Conservation (phyloP, 2,113 vertebrate species). For the Nothobranchius kuhntae region DNA sequence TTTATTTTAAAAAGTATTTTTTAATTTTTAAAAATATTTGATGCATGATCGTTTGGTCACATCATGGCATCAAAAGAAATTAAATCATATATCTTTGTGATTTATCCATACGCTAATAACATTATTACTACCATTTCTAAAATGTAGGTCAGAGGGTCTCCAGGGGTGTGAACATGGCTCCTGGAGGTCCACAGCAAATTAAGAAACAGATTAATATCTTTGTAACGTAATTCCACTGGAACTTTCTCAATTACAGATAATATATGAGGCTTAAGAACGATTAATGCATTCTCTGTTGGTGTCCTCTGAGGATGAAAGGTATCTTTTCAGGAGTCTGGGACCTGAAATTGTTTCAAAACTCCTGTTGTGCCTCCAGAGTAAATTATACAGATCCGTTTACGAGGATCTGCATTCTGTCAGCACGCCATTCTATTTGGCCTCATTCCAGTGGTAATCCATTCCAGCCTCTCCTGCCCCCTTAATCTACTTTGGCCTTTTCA, state of each 20-base stretch:
- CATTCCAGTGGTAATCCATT: conserved; percentile 66
- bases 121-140: neutral
- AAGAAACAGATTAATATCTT: conserved; percentile 66
- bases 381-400: conserved; percentile 58
- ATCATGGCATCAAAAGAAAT: neutral
- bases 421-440: conserved; percentile 47
- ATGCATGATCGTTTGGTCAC: neutral
- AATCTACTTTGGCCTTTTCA: conserved; percentile 76
- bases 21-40: too few relatives aligned
- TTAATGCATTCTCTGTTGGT: conserved; percentile 18
- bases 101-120: neutral
- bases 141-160: conserved; percentile 60
- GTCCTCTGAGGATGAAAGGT: conserved; percentile 14
- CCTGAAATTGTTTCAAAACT: conserved; percentile 12
- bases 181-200: conserved; percentile 50
- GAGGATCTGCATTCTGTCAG: conserved; percentile 68
- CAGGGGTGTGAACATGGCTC: conserved; percentile 19
- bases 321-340: conserved; percentile 13
- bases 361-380: conserved; percentile 2
- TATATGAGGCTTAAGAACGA: conserved; percentile 23
- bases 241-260: conserved; percentile 49
- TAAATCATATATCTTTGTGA: neutral
- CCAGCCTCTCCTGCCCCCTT: conserved; percentile 58
- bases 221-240: conserved; percentile 52
- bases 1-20: too few relatives aligned